Base-by-base conservation (phyloP, 2,797 vertebrate genomes). In the Aeoliscus strigatus region DNA sequence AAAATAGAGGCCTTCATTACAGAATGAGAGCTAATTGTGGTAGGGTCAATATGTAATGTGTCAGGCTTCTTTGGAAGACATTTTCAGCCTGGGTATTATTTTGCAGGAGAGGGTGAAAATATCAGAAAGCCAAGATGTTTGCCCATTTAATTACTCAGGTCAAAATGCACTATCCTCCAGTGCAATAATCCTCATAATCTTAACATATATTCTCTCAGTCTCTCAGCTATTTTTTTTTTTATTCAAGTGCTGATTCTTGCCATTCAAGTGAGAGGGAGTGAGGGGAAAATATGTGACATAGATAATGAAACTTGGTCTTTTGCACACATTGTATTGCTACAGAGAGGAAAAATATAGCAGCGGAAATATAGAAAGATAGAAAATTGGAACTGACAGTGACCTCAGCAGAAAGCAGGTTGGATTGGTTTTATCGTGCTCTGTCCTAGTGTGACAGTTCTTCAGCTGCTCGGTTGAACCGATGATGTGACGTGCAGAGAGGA, bases 21-120 rank as follows among this genome's bases (percentile, higher is more conserved):
- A 51, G 45, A 68, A 69, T 24, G 47, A 42, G 36, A 49, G 41
- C 48, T 79, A 74, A 79, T 80, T 75, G 56, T 59, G 39, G 33
- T 23, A 12, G n/a, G 26, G 74, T 66, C 55, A 34, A 60, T 50
- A 29, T 61, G 63, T 58, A 35, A 66, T 67, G 59, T 44, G 73
- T 78, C 45, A 34, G n/a, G 15, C 42, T 59, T 66, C 70, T 44
- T 54, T 40, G 17, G 45, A 23, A 39, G 54, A 56, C 45, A 51
- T 64, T 63, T 69, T 61, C 39, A 30, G 39, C 6, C 27, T 60
- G 24, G 4, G 39, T 55, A 28, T 55, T 66, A 37, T 62, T 70
- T 58, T 60, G 43, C 32, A 3, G 21, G 27, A 48, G 18, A 28
- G 39, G 40, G 6, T 46, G 37, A 60, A 72, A 60, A 52, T 58